phyloP scores from a whole-genome alignment of 2,113 vertebrate genomes.

The Trichomycterus rosablanca region DNA sequence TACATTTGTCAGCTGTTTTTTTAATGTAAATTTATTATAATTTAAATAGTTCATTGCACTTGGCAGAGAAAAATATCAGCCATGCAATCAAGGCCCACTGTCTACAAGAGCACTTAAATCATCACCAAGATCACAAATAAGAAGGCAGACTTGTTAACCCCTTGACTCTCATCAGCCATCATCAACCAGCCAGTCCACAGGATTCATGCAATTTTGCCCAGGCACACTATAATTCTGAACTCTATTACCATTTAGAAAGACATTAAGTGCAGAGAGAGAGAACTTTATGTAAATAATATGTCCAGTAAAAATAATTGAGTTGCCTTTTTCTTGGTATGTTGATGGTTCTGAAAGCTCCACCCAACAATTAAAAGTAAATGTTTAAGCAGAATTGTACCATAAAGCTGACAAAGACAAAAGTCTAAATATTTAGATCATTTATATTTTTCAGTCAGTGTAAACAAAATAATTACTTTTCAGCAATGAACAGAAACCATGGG shows the following conservation, averaged over 20 bases:
- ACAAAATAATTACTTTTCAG: too few relatives aligned
- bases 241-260: conserved; percentile 50
- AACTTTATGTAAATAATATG: conserved; percentile 31
- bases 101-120: conserved; percentile 61
- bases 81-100: conserved; percentile 59
- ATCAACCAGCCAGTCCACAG: conserved; percentile 41
- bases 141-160: conserved; percentile 57
- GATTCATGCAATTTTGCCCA: conserved; percentile 40
- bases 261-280: background rate
- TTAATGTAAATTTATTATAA: conserved; percentile 44
- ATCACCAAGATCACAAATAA: conserved; percentile 49
- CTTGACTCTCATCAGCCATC: conserved; percentile 55
- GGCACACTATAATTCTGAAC: conserved; percentile 57
- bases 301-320: conserved; percentile 37
- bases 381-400: conserved; percentile 2
- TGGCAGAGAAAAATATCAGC: conserved; percentile 55
- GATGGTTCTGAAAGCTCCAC: conserved; percentile 48
- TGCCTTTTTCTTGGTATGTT: conserved; percentile 28
- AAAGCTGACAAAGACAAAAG: too few relatives aligned
- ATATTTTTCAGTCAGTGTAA: too few relatives aligned
- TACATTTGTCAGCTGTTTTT: conserved; percentile 10
- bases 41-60: conserved; percentile 25
- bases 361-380: conserved; percentile 1
- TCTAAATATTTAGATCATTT: too few relatives aligned
- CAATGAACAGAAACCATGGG: too few relatives aligned